Base-by-base conservation (phyloP, 2,797 vertebrate genomes). In the Periophthalmus magnuspinnatus region DNA sequence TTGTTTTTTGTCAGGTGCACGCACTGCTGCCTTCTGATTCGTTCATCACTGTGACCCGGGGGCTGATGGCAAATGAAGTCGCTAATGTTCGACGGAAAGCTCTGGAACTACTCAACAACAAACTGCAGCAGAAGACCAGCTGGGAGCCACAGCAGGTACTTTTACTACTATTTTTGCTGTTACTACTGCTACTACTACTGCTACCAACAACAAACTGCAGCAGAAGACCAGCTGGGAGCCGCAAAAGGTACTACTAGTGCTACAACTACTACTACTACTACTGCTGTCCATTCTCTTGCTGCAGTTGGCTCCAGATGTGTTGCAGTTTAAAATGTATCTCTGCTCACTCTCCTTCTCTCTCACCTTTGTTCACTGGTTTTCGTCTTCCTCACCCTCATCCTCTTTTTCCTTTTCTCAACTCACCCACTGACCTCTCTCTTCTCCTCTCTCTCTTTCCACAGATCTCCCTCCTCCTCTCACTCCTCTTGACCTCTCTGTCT, bases 91-190 rank as follows among this genome's bases (percentile, higher is more conserved):
- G 97, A 59, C 95, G 97, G 38, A 99, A 99, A 82, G 95, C 97
- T 0, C 94, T 99, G 94, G 97, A 99, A 85, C 95, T 99, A 73
- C 86, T 99, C 65, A 99, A 98, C 89, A 98, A 97, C 82, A 96
- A 96, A 62, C 91, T 99, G 65, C 96, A 96, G 81, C 96, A 96
- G 50, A 89, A 83, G 17, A 88, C 84, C 0, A 84, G 70, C 34
- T 98, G 96, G 97, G 90, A 91, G 52, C 90, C 91, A 57, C 86
- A 87, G 5, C 95, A 95, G 85, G 97, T 99, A 57, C 9, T 38
- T 59, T 11, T 11, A 41, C 10, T 41, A 11, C 10, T 41, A 11
- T 9, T 41, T 10, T 10, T 10, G 10, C 38, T 11, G 11, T 2
- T 41, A 41, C 38, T 41, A 11, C 38, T 41, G 11, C 38, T 1